Conservation (phyloP, 2,888 invertebrate species). For the Tetropium fuscum region DNA sequence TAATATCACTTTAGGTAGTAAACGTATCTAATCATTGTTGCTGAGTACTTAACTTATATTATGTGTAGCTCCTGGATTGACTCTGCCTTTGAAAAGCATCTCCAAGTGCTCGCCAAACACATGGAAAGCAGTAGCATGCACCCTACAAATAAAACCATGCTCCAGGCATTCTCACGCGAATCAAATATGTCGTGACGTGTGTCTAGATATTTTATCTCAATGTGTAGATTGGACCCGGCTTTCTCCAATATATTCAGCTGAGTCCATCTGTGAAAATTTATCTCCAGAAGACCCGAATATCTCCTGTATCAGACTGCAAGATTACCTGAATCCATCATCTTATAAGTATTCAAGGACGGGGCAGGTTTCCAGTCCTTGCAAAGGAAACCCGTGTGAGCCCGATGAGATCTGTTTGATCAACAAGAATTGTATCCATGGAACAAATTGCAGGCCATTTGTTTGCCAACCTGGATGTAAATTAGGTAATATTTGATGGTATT, state of each 20-base stretch:
- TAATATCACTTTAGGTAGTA: conserved; percentile 68
- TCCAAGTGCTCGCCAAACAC: conserved; percentile 84
- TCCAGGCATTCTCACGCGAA: conserved; percentile 80
- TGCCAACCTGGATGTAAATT: conserved; percentile 69
- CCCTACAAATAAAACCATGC: conserved; percentile 90
- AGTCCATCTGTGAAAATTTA: conserved; percentile 80
- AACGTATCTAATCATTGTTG: no score
- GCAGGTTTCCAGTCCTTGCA: conserved; percentile 82
- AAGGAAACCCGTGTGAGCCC: conserved; percentile 80
- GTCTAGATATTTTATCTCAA: conserved; percentile 80
- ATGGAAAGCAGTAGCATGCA: conserved; percentile 91
- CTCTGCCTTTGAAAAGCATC: conserved; percentile 80
- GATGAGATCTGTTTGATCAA: conserved; percentile 82
- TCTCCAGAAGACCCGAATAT: conserved; percentile 75
- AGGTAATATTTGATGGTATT: conserved; percentile 35
- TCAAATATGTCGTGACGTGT: conserved; percentile 85
- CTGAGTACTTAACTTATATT: background rate
- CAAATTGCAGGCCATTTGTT: conserved; percentile 67
- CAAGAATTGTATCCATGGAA: conserved; percentile 72
- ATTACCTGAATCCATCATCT: conserved; percentile 75
- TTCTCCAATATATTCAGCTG: conserved; percentile 72
- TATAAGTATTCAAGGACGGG: conserved; percentile 63
- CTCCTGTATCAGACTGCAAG: conserved; percentile 82
- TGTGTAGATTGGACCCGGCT: conserved; percentile 86
- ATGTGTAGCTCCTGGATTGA: conserved; percentile 70